These are phyloP conservation scores for Apodemia zela DNA, from an alignment of 2,888 invertebrate genomes.

Conservation along the genomic window DNA sequence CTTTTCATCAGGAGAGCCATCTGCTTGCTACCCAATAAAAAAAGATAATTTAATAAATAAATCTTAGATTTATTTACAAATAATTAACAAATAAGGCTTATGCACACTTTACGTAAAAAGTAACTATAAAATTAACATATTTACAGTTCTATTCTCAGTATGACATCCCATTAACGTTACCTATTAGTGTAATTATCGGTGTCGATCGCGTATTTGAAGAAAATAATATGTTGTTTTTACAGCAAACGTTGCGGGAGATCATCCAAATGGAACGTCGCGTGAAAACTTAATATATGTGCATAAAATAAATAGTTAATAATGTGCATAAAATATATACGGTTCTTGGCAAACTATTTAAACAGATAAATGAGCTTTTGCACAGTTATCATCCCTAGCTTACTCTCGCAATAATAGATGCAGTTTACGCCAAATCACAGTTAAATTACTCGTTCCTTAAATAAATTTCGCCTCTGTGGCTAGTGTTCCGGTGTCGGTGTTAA, in stretches of 20 bases:
- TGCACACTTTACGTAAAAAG: not conserved
- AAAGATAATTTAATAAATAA: too few species aligned
- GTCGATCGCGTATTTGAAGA: constrained; percentile 19
- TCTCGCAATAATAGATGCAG: too few species aligned
- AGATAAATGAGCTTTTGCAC: too few species aligned
- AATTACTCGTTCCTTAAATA: too few species aligned
- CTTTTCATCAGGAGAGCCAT: not conserved
- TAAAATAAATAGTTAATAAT: constrained; percentile 22
- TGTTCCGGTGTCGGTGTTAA: too few species aligned
- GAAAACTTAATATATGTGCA: constrained; percentile 28
- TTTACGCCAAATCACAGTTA: too few species aligned
- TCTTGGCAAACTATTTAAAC: not conserved
- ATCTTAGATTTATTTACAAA: too few species aligned
- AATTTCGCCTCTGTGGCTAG: too few species aligned
- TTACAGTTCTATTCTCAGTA: constrained; percentile 22
- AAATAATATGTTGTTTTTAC: constrained; percentile 4
- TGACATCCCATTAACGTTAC: constrained; percentile 24
- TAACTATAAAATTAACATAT: constrained; percentile 12
- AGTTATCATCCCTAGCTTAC: too few species aligned
- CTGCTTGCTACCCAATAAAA: too few species aligned
- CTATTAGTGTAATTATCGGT: constrained; percentile 21
- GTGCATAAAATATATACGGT: not conserved
- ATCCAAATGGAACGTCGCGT: constrained; percentile 18
- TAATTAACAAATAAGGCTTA: too few species aligned
- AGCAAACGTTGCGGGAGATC: not conserved